A percentile compares a stretch with the other conserved stretches of the same genome.
Evolutionary conservation across 2,888 invertebrate genomes (phyloP).

Genomic region (Barypeithes pellucidus): DNA sequence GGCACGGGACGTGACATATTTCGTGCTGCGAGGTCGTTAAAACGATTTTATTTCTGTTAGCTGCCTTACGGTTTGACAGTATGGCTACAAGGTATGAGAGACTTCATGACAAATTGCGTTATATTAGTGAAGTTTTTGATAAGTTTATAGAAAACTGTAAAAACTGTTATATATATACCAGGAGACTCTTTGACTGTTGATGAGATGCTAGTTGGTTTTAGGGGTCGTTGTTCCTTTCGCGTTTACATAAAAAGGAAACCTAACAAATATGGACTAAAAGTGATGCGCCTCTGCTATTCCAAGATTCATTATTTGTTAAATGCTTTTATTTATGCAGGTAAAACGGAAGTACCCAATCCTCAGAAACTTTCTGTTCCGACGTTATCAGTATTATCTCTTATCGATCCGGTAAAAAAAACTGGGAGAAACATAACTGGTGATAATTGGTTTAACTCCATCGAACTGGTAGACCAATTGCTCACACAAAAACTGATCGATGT

Average conservation of each 20-base stretch:
- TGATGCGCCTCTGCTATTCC: conserved; percentile 44
- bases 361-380: conserved; percentile 42
- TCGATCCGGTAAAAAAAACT: conserved; percentile 52
- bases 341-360: conserved; percentile 20
- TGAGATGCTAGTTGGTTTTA: too few relatives aligned
- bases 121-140: conserved; percentile 5
- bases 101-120: not conserved
- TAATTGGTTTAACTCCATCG: conserved; percentile 57
- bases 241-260: too few relatives aligned
- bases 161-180: conserved; percentile 18
- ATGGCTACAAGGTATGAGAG: conserved; percentile 10
- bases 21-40: too few relatives aligned
- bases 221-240: too few relatives aligned
- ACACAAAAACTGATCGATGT: conserved; percentile 55
- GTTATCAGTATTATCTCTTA: conserved; percentile 47
- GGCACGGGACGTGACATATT: too few relatives aligned
- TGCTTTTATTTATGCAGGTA: conserved; percentile 42
- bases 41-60: too few relatives aligned
- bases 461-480: conserved; percentile 52
- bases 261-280: too few relatives aligned
- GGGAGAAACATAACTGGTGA: conserved; percentile 59
- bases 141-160: too few relatives aligned
- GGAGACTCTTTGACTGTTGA: conserved; percentile 26
- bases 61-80: too few relatives aligned
- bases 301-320: conserved; percentile 39